These are phyloP conservation scores for Ladona fulva DNA, from an alignment of 1,140 invertebrate species.

Conservation along the genomic window DNA sequence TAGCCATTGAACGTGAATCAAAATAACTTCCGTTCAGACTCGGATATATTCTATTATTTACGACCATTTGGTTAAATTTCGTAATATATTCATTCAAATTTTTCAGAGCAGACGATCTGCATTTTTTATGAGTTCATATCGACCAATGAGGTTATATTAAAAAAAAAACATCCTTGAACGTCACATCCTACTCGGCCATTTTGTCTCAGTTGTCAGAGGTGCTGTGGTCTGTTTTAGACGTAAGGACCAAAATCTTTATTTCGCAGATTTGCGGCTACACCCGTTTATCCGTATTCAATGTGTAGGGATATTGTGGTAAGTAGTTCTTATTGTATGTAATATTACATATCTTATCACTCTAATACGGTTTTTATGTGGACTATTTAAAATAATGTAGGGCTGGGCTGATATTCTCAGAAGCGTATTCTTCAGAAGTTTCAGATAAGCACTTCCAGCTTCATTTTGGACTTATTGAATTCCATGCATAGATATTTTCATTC, in stretches of 20 bases:
- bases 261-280: neutral
- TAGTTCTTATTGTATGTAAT: neutral
- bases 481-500: too few relatives aligned
- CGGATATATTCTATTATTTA: too few relatives aligned
- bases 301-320: slow-evolving; percentile 9
- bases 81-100: neutral
- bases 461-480: too few relatives aligned
- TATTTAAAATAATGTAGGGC: neutral
- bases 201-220: slow-evolving; percentile 8
- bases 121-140: neutral
- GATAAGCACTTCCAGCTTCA: too few relatives aligned
- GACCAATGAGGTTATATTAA: neutral
- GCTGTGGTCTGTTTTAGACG: neutral
- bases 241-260: neutral
- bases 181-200: neutral
- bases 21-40: too few relatives aligned
- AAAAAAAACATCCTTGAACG: neutral
- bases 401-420: neutral
- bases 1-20: too few relatives aligned
- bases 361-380: too few relatives aligned
- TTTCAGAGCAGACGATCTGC: neutral
- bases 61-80: too few relatives aligned
- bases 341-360: neutral
- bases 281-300: slow-evolving; percentile 5
- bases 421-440: neutral